These are phyloP conservation scores for Megaceryle maxima DNA, from an alignment of 2,113 vertebrate species.

Conservation along the genomic window DNA sequence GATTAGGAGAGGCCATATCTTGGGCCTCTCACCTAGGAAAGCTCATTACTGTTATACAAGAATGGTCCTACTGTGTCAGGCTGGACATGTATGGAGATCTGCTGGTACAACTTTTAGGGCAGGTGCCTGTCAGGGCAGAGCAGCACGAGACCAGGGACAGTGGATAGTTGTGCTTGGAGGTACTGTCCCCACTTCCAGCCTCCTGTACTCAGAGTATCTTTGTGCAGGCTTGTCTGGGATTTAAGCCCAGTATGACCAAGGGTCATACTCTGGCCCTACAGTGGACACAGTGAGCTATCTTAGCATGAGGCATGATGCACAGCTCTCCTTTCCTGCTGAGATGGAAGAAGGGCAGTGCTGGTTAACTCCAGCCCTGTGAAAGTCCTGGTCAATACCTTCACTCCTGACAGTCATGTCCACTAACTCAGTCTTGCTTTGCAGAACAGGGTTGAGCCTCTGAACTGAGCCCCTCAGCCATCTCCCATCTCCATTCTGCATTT, in stretches of 20 bases:
- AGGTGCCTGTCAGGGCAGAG: not conserved
- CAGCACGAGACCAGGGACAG: not conserved
- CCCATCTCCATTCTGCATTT: rapidly evolving
- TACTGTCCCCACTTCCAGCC: not conserved
- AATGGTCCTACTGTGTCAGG: not conserved
- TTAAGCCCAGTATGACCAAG: not conserved
- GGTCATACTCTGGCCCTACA: not conserved
- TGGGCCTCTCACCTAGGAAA: not conserved
- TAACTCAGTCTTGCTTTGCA: not conserved
- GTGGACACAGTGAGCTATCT: not conserved
- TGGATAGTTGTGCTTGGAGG: not conserved
- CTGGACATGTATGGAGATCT: not conserved
- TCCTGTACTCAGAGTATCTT: not conserved
- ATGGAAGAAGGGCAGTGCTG: not conserved
- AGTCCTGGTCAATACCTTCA: not conserved
- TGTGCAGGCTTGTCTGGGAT: not conserved
- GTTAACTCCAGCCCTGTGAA: not conserved
- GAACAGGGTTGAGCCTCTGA: not conserved
- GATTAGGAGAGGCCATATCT: not conserved
- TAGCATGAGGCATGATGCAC: not conserved
- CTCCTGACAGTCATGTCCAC: not conserved
- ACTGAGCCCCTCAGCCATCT: not conserved
- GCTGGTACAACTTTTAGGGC: not conserved
- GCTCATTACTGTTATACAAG: not conserved
- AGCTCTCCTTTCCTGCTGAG: not conserved